Conservation (phyloP, 1,140 invertebrate species). For the Galendromus occidentalis region DNA sequence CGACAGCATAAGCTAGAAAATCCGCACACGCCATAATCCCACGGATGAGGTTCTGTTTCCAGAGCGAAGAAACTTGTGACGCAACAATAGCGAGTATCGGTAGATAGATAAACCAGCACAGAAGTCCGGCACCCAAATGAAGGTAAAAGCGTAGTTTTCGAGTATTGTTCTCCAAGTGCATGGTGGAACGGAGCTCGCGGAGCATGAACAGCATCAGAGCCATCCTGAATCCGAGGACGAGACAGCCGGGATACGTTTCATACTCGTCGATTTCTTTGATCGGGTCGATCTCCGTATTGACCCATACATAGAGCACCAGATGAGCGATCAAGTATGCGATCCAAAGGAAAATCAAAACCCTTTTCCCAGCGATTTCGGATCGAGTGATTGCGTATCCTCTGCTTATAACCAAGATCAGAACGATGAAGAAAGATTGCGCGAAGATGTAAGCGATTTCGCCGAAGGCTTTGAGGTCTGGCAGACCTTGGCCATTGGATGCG, state of each 20-base stretch:
- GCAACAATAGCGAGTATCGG: conserved; percentile 81
- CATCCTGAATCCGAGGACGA: conserved; percentile 63
- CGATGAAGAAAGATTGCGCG: conserved; percentile 76
- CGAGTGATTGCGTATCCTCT: conserved; percentile 92
- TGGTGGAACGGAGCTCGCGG: conserved; percentile 69
- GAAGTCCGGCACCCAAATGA: conserved; percentile 85
- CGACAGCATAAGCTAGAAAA: conserved; percentile 75
- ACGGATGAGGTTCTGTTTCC: conserved; percentile 80
- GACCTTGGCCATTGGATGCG: conserved; percentile 65
- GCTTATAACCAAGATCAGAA: conserved; percentile 71
- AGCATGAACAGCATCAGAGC: conserved; percentile 88
- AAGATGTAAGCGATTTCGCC: conserved; percentile 80
- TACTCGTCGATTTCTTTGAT: conserved; percentile 91
- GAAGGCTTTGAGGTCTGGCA: conserved; percentile 50
- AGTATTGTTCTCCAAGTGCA: conserved; percentile 74
- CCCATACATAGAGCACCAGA: conserved; percentile 81
- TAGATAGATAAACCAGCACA: conserved; percentile 97
- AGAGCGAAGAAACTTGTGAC: conserved; percentile 73
- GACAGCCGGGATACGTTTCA: conserved; percentile 86
- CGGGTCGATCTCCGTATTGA: conserved; percentile 85
- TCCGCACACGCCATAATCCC: conserved; percentile 84
- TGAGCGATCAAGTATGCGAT: conserved; percentile 71
- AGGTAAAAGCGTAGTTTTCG: conserved; percentile 76
- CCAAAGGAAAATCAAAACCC: conserved; percentile 71
- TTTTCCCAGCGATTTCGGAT: conserved; percentile 62